These are phyloP conservation scores for Tupaia chinensis DNA, from an alignment of 2,113 vertebrate genomes.

Conservation along the genomic window DNA sequence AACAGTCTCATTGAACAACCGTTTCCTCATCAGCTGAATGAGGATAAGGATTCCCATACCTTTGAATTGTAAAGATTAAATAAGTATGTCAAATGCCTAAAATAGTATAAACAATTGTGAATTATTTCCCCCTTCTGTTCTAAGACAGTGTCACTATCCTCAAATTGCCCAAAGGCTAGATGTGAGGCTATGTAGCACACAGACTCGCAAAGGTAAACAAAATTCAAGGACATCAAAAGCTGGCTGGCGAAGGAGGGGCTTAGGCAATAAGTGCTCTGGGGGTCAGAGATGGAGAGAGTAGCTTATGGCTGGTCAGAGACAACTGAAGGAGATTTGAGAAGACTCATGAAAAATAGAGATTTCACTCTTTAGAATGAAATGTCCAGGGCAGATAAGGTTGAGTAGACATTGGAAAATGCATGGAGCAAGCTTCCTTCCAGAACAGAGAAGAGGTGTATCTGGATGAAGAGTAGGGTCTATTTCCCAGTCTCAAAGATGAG, in stretches of 20 bases:
- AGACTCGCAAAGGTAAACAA: not conserved
- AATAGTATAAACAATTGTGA: not conserved
- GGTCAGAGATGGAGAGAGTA: not conserved
- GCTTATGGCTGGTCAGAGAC: not conserved
- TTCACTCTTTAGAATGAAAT: not conserved
- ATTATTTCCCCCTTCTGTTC: not conserved
- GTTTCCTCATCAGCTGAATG: not conserved
- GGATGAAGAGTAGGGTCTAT: not conserved
- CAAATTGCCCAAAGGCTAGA: not conserved
- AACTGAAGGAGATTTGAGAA: not conserved
- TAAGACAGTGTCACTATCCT: not conserved
- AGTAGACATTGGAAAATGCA: not conserved
- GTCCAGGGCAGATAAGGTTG: not conserved
- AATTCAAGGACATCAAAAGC: not conserved
- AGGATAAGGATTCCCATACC: not conserved
- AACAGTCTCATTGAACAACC: not conserved
- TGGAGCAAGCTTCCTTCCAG: not conserved
- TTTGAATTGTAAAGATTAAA: not conserved
- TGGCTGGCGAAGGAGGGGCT: not conserved
- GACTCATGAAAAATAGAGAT: not conserved
- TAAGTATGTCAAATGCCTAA: not conserved
- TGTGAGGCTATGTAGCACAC: not conserved
- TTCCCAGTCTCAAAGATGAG: not conserved
- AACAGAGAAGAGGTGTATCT: not conserved
- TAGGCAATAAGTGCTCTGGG: not conserved